Base-by-base conservation (phyloP, 2,113 vertebrate genomes). In the Ciconia stormi region DNA sequence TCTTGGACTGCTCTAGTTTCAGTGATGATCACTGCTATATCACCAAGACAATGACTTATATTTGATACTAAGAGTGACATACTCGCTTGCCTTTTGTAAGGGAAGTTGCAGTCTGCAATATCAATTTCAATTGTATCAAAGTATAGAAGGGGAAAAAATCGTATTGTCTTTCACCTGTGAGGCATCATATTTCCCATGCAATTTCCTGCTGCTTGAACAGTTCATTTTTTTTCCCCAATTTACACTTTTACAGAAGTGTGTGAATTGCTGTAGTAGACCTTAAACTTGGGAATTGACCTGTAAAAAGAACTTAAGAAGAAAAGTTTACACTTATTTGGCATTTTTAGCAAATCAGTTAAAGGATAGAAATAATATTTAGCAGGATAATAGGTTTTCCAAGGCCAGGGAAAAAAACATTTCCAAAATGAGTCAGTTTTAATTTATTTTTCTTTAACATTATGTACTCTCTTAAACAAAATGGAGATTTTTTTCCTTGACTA, bases 41-140 rank as follows among this genome's bases (percentile, higher is more conserved):
- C 63, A 94, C 18, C 26, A 79, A 58, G 49, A 67, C 22, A 86
- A 72, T 47, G 30, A 95, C 92, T 73, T 61, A 44, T 22, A 6
- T 91, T 95, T 82, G 50, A n/a, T 66, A 78, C 79, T 72, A 77
- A 62, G 91, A 82, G 13, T 38, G 63, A 59, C 10, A 56, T 26
- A 82, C 69, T 8, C 61, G 56, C 36, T 61, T 72, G 49, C 1
- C 7, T 86, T 96, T 89, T 87, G 8, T 71, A 72, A 70, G 38
- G 26, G 20, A 89, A 78, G 10, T n/a, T 93, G 14, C 30, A 56
- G 50, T 83, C 55, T 29, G 14, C 34, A 83, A 36, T 67, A 63
- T 72, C 62, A 92, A 69, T 94, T 93, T 91, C 63, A 93, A 23
- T 50, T 91, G 38, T 84, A 69, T 88, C 46, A 71, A 88, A 88